Evolutionary conservation across 1,140 invertebrate species (phyloP).

Genomic region (Berghia stephanieae): DNA sequence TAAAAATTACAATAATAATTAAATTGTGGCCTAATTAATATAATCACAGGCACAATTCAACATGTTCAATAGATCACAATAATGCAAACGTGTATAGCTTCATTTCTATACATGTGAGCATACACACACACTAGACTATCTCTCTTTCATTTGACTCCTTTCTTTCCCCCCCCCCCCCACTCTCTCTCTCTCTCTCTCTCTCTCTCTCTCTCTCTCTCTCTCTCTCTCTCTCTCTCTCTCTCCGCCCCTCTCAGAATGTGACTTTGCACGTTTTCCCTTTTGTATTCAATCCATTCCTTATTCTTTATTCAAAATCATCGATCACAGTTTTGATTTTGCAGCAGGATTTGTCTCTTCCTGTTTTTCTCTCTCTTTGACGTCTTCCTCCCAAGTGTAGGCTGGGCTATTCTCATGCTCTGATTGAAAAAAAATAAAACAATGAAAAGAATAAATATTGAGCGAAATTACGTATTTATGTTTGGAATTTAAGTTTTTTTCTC

Average conservation of each 20-base stretch:
- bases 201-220: background rate
- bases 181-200: background rate
- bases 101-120: too few species aligned
- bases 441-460: background rate
- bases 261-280: background rate
- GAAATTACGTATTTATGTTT: background rate
- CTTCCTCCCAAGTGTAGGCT: constrained; percentile 30
- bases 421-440: background rate
- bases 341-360: background rate
- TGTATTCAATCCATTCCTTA: background rate
- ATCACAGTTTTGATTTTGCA: background rate
- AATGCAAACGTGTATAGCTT: too few species aligned
- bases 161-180: background rate
- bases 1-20: too few species aligned
- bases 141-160: background rate
- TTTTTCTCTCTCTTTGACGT: background rate
- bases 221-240: background rate
- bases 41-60: too few species aligned
- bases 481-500: background rate
- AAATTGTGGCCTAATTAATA: too few species aligned
- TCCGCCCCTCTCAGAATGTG: background rate
- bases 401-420: constrained; percentile 30
- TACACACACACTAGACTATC: too few species aligned
- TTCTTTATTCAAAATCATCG: background rate
- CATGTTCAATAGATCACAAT: too few species aligned